Evolutionary conservation across 1,140 invertebrate species (phyloP).

Genomic region (Caenorhabditis elegans): WBcel235 BX284602.5:4952501-4953000

Average conservation of each 20-base stretch:
- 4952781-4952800: too few relatives aligned
- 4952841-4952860: not conserved
- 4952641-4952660: not conserved
- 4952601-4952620: not conserved
- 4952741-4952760: not conserved
- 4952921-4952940: not conserved
- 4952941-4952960: not conserved
- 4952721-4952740: too few relatives aligned
- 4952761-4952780: too few relatives aligned
- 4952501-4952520: constrained; percentile 13
- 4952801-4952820: not conserved
- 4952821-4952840: not conserved
- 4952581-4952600: not conserved
- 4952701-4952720: too few relatives aligned
- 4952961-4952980: not conserved
- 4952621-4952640: not conserved
- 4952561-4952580: not conserved
- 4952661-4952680: not conserved
- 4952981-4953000: not conserved
- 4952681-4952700: not conserved
- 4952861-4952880: not conserved
- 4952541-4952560: constrained; percentile 1
- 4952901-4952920: constrained; percentile 16
- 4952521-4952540: constrained; percentile 16
- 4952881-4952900: not conserved